phyloP scores from a whole-genome alignment of 2,888 invertebrate genomes.

The Druceiella hillmani region DNA sequence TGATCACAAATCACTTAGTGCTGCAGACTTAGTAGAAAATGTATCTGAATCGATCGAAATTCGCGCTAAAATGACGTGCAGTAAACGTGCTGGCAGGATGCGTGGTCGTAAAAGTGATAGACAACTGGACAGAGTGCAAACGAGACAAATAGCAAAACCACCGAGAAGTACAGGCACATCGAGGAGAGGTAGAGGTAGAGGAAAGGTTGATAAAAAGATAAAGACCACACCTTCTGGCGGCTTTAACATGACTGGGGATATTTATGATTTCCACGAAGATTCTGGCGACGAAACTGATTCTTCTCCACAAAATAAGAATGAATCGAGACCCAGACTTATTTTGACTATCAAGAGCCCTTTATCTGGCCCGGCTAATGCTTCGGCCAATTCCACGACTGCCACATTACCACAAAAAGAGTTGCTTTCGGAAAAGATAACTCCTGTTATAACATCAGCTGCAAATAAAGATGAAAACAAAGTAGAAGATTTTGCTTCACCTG shows the following conservation, averaged over 20 bases:
- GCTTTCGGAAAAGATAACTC: conserved; percentile 31
- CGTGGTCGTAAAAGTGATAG: conserved; percentile 44
- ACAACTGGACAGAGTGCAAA: conserved; percentile 39
- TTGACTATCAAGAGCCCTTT: conserved; percentile 74
- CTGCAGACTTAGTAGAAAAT: too few relatives aligned
- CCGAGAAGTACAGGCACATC: conserved; percentile 33
- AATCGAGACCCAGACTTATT: conserved; percentile 67
- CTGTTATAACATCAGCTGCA: conserved; percentile 24
- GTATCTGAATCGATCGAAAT: too few relatives aligned
- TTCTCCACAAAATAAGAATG: conserved; percentile 38
- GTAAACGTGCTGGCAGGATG: conserved; percentile 41
- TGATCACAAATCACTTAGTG: too few relatives aligned
- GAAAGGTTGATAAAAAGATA: conserved; percentile 50
- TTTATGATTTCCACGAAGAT: conserved; percentile 90
- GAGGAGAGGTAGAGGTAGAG: conserved; percentile 46
- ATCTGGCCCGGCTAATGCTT: conserved; percentile 34
- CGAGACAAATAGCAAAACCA: conserved; percentile 44
- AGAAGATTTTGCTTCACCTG: conserved; percentile 60
- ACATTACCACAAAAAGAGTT: conserved; percentile 41
- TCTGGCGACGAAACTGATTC: conserved; percentile 68
- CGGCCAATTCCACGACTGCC: conserved; percentile 29
- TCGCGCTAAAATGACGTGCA: too few relatives aligned
- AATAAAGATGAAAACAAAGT: conserved; percentile 44
- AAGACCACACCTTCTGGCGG: conserved; percentile 47
- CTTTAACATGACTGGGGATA: conserved; percentile 63